Base-by-base conservation (phyloP, 2,888 invertebrate genomes). In the Chymomyza procnemis region DNA sequence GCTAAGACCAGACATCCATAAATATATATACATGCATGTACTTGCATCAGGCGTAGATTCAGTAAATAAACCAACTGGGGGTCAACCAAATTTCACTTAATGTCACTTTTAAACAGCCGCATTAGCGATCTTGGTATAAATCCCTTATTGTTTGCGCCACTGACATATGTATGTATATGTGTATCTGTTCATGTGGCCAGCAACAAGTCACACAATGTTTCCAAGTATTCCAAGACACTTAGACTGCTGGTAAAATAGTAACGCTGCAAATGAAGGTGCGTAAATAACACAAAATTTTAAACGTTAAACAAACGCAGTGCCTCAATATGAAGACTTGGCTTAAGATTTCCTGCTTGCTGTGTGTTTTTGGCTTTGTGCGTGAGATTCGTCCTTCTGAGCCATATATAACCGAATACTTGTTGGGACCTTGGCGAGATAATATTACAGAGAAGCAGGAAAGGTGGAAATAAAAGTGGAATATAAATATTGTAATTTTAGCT, bases 311-410 rank as follows among this genome's bases (percentile, higher is more conserved):
- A n/a, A n/a, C n/a, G n/a, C n/a, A 18, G 18, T 18, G 26, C 14
- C 6, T 52, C 26, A 74, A 64, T n/a, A 90, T 90, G 90, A 83
- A 89, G 76, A 85, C 92, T 79, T 96, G 96, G 96, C 88, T 94
- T 30, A 93, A 92, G 89, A 93, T 95, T 62, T 95, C 95, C 0
- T 91, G 95, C 34, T 90, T 96, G 60, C 91, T 97, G 26, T 96
- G 96, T 86, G 91, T 94, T 48, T 96, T 96, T 88, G 97, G 97
- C 8, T 94, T 96, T 78, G 91, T 97, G 47, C 94, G 96, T 74
- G 97, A 97, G 90, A 94, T 96, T 63, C 92, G 97, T n/a, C 97
- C 97, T 0, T 96, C 96, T 0, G 97, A 97, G 85, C 96, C 96
- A 0, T 97, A 95, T 87, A 93, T 97, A 14, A 95, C 95, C 0